Percentiles rank a stretch among this genome's conserved stretches.
Conservation (phyloP, 2,113 vertebrate species). For the Rhinichthys klamathensis region DNA sequence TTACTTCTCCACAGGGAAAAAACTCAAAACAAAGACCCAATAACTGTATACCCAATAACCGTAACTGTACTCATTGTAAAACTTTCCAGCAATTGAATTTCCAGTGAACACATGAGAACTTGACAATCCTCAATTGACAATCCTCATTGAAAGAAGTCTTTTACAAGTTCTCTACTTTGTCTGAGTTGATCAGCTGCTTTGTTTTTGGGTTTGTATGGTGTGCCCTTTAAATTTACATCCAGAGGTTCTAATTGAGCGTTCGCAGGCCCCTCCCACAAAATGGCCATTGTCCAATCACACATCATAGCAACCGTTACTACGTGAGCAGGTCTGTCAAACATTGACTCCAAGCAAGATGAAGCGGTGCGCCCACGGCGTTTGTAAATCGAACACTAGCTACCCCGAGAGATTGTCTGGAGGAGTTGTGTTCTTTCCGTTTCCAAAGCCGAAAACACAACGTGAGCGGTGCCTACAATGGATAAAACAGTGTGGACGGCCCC, state of each 20-base stretch:
- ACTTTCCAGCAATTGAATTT: background rate
- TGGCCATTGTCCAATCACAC: no score
- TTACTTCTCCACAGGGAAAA: background rate
- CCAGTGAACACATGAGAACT: background rate
- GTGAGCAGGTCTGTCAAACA: no score
- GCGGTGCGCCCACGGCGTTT: no score
- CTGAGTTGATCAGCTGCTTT: background rate
- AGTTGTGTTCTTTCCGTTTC: no score
- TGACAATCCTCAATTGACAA: background rate
- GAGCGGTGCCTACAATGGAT: no score
- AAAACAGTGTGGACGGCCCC: no score
- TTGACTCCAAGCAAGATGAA: no score
- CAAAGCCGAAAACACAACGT: no score
- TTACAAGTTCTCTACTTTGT: background rate
- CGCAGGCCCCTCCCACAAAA: no score
- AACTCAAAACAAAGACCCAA: background rate
- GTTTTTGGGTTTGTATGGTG: background rate
- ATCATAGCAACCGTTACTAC: no score
- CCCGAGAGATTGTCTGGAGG: no score
- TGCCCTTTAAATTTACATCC: background rate
- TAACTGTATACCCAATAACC: background rate
- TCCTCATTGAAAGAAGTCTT: background rate
- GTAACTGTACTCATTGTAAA: background rate
- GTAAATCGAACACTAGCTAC: no score
- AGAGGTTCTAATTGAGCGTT: background rate